Evolutionary conservation across 2,113 vertebrate species (phyloP).

Genomic region (Copsychus sechellarum): DNA sequence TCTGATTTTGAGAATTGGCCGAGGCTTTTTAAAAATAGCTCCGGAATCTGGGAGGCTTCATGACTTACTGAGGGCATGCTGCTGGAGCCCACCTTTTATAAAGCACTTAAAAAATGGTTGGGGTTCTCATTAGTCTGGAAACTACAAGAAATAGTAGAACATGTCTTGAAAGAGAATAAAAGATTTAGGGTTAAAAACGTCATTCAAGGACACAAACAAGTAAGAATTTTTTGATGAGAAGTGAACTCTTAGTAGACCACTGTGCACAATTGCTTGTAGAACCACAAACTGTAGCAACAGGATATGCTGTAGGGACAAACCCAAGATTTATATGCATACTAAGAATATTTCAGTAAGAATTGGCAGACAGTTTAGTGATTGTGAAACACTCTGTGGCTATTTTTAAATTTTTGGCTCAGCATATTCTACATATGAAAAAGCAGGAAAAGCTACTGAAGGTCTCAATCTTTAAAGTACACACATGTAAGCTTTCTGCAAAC

Average conservation of each 20-base stretch:
- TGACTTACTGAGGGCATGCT: neutral
- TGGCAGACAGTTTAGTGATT: neutral
- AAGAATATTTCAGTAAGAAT: neutral
- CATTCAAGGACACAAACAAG: neutral
- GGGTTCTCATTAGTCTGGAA: neutral
- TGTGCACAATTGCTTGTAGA: neutral
- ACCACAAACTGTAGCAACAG: neutral
- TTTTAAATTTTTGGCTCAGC: neutral
- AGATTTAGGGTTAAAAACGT: neutral
- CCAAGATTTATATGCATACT: neutral
- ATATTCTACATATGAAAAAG: neutral
- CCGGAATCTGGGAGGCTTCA: neutral
- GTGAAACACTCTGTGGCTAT: neutral
- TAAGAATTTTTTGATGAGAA: neutral
- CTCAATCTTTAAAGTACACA: neutral
- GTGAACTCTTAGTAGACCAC: neutral
- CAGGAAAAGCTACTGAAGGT: neutral
- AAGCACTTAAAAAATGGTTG: neutral
- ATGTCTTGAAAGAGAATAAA: neutral
- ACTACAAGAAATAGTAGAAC: neutral
- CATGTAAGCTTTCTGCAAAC: neutral
- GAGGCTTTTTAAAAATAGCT: neutral
- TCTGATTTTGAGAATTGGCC: neutral
- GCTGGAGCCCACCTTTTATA: neutral
- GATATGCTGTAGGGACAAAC: neutral